A percentile compares a stretch with the other conserved stretches of the same genome.
Conservation (phyloP, 2,113 vertebrate genomes). For the Nycticebus coucang region DNA sequence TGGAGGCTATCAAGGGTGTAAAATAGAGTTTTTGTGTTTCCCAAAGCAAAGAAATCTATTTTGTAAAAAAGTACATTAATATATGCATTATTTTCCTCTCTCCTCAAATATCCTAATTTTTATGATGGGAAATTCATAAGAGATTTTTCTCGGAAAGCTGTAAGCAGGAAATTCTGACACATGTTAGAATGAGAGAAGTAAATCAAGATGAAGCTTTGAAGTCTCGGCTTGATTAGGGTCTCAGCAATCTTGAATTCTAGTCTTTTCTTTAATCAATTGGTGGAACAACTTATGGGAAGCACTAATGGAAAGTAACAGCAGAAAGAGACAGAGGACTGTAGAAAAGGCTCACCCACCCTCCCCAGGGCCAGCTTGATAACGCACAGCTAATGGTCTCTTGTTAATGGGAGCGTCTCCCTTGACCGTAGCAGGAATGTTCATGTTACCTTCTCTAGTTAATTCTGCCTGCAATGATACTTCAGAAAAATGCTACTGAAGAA, state of each 20-base stretch:
- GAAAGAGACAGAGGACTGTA: neutral
- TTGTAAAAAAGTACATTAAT: neutral
- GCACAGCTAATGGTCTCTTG: neutral
- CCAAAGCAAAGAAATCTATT: neutral
- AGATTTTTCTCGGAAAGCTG: neutral
- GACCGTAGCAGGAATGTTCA: neutral
- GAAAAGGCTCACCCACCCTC: neutral
- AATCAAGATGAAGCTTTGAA: conserved; percentile 19
- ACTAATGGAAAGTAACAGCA: conserved; percentile 20
- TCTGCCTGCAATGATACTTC: neutral
- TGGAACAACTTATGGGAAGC: neutral
- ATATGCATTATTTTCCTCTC: neutral
- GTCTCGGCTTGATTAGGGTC: neutral
- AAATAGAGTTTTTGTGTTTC: neutral
- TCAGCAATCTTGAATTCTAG: neutral
- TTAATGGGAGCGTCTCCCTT: neutral
- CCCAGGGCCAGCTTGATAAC: neutral
- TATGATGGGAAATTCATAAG: neutral
- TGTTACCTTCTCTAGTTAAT: neutral
- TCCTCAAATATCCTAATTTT: neutral
- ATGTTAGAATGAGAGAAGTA: neutral
- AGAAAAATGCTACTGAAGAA: neutral
- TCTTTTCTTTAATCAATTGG: conserved; percentile 16
- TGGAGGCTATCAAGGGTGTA: neutral
- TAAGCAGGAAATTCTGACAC: neutral